Evolutionary conservation across 2,888 invertebrate genomes (phyloP).

Genomic region (Melangyna quadrimaculata): DNA sequence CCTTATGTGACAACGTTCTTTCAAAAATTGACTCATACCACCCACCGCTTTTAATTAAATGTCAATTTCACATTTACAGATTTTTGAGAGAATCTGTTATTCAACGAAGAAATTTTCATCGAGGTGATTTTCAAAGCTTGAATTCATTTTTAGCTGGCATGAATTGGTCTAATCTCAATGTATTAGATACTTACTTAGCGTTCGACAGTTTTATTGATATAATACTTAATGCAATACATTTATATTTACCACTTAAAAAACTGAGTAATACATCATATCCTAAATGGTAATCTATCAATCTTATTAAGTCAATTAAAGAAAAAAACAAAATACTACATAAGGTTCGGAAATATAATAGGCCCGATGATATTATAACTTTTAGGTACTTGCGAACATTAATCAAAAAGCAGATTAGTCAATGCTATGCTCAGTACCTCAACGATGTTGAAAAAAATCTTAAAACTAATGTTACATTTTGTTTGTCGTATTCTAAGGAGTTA

Average conservation of each 20-base stretch:
- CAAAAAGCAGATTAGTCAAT: too few species aligned
- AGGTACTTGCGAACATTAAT: too few species aligned
- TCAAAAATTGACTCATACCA: too few species aligned
- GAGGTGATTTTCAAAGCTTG: neutral
- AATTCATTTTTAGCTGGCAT: neutral
- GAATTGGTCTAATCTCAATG: neutral
- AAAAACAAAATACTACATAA: neutral
- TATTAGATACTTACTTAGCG: neutral
- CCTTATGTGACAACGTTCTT: too few species aligned
- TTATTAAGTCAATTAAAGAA: conserved; percentile 6
- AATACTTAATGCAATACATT: neutral
- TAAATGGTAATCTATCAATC: neutral
- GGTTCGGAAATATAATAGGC: neutral
- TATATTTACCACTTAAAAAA: neutral
- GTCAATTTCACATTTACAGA: neutral
- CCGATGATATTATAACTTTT: neutral
- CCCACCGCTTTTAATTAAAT: too few species aligned
- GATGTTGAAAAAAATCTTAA: too few species aligned
- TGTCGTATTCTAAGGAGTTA: too few species aligned
- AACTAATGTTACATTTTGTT: too few species aligned
- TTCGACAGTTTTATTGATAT: neutral
- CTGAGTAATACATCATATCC: neutral
- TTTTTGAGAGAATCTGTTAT: neutral
- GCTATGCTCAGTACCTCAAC: too few species aligned
- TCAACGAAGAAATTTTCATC: neutral